Percentiles rank a stretch among this genome's conserved stretches.
Evolutionary conservation across 2,113 vertebrate species (phyloP).

Genomic region (Bujurquina vittata): DNA sequence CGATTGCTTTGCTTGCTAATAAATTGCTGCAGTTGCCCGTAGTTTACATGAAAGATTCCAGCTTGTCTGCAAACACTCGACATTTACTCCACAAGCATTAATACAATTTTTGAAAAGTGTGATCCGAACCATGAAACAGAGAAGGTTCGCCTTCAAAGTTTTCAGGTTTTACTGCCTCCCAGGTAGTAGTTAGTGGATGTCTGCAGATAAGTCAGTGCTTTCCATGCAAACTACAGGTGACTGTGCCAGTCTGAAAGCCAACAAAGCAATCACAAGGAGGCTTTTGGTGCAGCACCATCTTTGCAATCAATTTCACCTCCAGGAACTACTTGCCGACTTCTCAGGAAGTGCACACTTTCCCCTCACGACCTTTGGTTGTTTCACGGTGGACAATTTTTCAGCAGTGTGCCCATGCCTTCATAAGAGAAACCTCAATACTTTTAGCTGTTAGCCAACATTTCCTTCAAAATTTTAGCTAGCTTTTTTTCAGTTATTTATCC

Average conservation of each 20-base stretch:
- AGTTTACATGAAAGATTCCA: neutral
- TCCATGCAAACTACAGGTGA: neutral
- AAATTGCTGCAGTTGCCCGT: neutral
- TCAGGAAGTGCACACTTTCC: neutral
- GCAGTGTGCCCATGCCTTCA: neutral
- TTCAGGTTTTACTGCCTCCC: too few species aligned
- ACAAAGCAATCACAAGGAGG: neutral
- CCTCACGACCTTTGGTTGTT: neutral
- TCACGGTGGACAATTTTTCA: neutral
- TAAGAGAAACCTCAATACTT: too few species aligned
- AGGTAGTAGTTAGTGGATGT: neutral
- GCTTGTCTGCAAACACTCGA: neutral
- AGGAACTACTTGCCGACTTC: neutral
- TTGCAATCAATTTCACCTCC: neutral
- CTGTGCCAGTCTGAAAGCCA: neutral
- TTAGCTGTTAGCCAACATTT: neutral
- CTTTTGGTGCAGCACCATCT: neutral
- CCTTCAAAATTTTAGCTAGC: neutral
- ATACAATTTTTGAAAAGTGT: neutral
- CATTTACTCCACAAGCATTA: neutral
- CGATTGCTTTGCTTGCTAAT: neutral
- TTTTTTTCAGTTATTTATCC: neutral
- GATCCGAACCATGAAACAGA: neutral
- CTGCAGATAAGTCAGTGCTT: neutral
- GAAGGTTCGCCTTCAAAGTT: neutral